Base-by-base conservation (phyloP, 1,140 invertebrate species). In the Gryon sp. region DNA sequence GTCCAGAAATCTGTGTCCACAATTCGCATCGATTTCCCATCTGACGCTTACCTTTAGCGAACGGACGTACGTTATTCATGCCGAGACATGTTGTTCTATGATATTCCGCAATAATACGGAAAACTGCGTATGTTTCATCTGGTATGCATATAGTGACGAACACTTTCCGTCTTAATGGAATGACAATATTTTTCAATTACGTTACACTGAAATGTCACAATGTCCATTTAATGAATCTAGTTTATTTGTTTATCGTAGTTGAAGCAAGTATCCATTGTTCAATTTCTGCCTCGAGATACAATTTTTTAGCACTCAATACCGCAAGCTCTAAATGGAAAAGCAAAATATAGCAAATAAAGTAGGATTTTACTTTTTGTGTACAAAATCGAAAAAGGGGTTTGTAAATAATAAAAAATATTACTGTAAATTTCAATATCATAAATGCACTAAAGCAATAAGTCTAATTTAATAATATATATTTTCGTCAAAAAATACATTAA, bases 1-100 rank as follows among this genome's bases (percentile, higher is more conserved):
- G 50, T 26, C 28, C 43, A 12, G n/a, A 57, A 63, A n/a, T n/a
- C n/a, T 62, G 48, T 32, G 48, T 34, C 52, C 43, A 46, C 41
- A 34, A 74, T 74, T 74, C 53, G 45, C 60, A 74, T 74, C 50
- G 70, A 60, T 74, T 65, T 74, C 9, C 52, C 69, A 74, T 74
- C 45, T 48, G 20, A 50, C 30, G 26, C 28, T 20, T 59, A 11
- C 50, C 48, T 73, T 45, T 28, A 14, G 9, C 32, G 41, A 48
- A 38, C 57, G 30, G 18, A n/a, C n/a, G n/a, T n/a, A 26, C 57
- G 59, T 55, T 73, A 57, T 63, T 72, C 50, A 73, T 73, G n/a
- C 43, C 52, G 52, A 38, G 48, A 62, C 65, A 74, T 65, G 59
- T 74, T 73, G 69, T 63, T 63, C 20, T 26, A 57, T 50, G 8